These are phyloP conservation scores for Drosophila barbarae DNA, from an alignment of 2,888 invertebrate genomes.

Conservation along the genomic window DNA sequence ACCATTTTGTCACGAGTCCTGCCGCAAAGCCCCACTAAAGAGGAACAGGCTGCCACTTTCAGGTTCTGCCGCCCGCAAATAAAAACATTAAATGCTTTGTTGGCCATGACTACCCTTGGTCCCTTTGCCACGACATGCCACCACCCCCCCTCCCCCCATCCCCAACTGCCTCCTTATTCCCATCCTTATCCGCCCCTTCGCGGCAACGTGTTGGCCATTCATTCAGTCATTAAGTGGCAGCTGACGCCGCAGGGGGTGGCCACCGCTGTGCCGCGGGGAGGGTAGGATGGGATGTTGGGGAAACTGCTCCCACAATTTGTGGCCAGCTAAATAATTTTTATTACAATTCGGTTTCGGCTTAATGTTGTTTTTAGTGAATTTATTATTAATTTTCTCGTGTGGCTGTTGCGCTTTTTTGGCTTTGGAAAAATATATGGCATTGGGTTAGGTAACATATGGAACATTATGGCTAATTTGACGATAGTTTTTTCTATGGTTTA, in stretches of 20 bases:
- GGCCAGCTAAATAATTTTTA: conserved; percentile 70
- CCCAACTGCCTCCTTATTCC: background rate
- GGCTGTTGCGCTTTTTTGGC: background rate
- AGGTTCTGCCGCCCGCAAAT: conserved; percentile 69
- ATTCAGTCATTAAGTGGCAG: conserved; percentile 72
- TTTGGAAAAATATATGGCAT: background rate
- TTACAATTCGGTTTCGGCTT: conserved; percentile 51
- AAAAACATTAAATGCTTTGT: conserved; percentile 73
- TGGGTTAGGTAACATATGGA: conserved; percentile 1
- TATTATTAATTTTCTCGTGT: conserved; percentile 42
- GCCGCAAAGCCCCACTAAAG: conserved; percentile 46
- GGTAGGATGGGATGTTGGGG: background rate
- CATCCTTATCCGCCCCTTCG: conserved; percentile 6
- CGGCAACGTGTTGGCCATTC: conserved; percentile 50
- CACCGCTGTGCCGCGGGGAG: conserved; percentile 2
- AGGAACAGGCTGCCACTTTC: conserved; percentile 48
- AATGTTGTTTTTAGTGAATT: conserved; percentile 39
- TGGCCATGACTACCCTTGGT: conserved; percentile 38
- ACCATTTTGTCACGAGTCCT: conserved; percentile 36
- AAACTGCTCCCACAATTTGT: conserved; percentile 57
- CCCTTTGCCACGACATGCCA: background rate
- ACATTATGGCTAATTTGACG: background rate
- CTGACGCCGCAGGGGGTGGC: conserved; percentile 65
- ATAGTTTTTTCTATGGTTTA: background rate
- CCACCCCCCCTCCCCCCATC: background rate